Base-by-base conservation (phyloP, 2,888 invertebrate species). In the Volucella inflata region DNA sequence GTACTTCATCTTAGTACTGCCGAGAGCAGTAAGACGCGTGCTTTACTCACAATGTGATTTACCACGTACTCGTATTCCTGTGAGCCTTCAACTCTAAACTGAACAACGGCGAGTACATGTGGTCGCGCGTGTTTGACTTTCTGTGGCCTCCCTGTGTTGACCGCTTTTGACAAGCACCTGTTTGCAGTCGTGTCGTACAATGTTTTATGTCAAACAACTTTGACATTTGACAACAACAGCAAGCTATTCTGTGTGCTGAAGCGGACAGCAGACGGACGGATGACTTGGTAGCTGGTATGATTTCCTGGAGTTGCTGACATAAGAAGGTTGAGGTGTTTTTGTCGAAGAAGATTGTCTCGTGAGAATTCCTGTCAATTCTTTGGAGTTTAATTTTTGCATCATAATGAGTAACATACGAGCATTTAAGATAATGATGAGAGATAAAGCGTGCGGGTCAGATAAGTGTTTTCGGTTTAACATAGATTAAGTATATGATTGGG, bases 171-270 rank as follows among this genome's bases (percentile, higher is more conserved):
- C 84, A 84, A 70, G 79, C 84, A 84, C 84, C 84, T 84, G 84
- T 84, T 79, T 38, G 75, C 68, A 75, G 70, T 75, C 84, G 79
- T 84, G 84, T 84, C 70, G 70, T 53, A 84, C 84, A 84, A 81
- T 81, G 76, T 85, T 72, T 68, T 71, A 85, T 81, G 81, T 81
- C 81, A 81, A 81, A 85, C 81, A 85, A 81, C 81, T 81, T 71
- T 85, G 85, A 85, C 81, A 85, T 85, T 85, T 81, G 48, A 80
- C n/a, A n/a, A 80, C 80, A 75, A 80, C 68, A 75, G 53, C 60
- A 44, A 65, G 65, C 30, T 71, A 55, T 46, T 62, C 57, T 44
- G 76, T 59, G 50, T 59, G 59, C 17, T 50, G 14, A 65, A 17
- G 8, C 12, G 46, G 38, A 14, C 10, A 36, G n/a, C 62, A 8